phyloP scores from a whole-genome alignment of 2,113 vertebrate species.

The Corvus moneduloides region DNA sequence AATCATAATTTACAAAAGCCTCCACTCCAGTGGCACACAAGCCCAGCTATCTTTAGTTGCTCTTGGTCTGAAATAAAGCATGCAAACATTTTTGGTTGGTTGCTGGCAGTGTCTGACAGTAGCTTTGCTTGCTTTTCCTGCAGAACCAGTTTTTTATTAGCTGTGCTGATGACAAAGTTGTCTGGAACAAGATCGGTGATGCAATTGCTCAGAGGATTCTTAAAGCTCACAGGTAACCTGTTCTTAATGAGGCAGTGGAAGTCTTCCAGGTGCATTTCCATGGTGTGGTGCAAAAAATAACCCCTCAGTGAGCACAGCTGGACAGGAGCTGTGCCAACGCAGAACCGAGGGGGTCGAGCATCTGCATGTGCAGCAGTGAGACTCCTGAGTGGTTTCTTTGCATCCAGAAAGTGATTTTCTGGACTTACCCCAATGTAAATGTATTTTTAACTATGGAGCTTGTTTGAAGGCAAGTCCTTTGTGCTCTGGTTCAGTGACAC shows the following conservation, averaged over 20 bases:
- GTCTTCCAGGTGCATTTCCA: neutral
- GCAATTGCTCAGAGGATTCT: slow-evolving; percentile 89
- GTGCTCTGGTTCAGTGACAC: neutral
- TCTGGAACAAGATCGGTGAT: slow-evolving; percentile 93
- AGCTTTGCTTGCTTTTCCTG: slow-evolving; percentile 32
- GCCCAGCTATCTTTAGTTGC: neutral
- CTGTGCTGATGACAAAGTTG: slow-evolving; percentile 88
- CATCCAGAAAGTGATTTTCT: neutral
- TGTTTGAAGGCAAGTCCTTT: neutral
- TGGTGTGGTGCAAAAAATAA: neutral
- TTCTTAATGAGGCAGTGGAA: neutral
- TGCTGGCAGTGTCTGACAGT: neutral
- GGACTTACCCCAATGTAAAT: neutral
- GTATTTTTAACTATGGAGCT: neutral
- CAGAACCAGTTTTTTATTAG: slow-evolving; percentile 99
- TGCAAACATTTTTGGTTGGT: neutral
- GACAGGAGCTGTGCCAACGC: fast-evolving
- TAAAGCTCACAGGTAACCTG: slow-evolving; percentile 85
- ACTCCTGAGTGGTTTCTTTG: neutral
- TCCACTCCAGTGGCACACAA: neutral
- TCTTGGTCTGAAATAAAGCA: neutral
- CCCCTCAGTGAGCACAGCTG: neutral
- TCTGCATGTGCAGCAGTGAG: neutral
- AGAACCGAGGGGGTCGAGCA: fast-evolving
- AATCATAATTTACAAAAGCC: neutral